Percentiles rank a stretch among this genome's conserved stretches.
Evolutionary conservation across 2,113 vertebrate species (phyloP).

Genomic region (Craseonycteris thonglongyai): DNA sequence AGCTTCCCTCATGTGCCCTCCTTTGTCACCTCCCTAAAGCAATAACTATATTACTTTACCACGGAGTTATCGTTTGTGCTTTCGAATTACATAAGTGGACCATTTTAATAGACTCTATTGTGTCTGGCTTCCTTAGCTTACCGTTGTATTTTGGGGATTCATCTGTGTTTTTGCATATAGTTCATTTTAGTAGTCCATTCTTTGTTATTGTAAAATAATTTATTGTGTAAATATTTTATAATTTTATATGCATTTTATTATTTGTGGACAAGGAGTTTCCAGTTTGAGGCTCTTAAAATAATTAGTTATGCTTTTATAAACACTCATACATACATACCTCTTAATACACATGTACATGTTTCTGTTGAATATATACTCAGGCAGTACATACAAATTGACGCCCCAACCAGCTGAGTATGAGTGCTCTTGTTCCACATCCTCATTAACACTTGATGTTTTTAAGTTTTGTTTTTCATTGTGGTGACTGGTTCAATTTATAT

Average conservation of each 20-base stretch:
- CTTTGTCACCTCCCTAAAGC: background rate
- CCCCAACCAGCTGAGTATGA: background rate
- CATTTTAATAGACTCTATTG: background rate
- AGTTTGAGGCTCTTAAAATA: background rate
- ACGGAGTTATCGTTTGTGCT: background rate
- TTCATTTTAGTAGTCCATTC: background rate
- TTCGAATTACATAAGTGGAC: background rate
- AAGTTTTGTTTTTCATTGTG: background rate
- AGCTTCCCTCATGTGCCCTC: background rate
- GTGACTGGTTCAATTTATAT: background rate
- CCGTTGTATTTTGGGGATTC: background rate
- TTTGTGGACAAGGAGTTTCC: background rate
- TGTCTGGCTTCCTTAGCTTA: background rate
- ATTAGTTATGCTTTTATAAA: background rate
- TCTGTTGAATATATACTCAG: background rate
- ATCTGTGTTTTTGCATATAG: background rate
- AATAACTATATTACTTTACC: background rate
- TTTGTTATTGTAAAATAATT: background rate
- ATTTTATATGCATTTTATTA: background rate
- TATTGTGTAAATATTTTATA: background rate
- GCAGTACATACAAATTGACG: background rate
- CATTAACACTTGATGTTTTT: background rate
- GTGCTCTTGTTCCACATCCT: background rate
- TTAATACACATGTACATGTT: background rate
- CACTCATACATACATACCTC: background rate